Evolutionary conservation across 2,113 vertebrate species (phyloP).

Genomic region (Orthonyx spaldingii): DNA sequence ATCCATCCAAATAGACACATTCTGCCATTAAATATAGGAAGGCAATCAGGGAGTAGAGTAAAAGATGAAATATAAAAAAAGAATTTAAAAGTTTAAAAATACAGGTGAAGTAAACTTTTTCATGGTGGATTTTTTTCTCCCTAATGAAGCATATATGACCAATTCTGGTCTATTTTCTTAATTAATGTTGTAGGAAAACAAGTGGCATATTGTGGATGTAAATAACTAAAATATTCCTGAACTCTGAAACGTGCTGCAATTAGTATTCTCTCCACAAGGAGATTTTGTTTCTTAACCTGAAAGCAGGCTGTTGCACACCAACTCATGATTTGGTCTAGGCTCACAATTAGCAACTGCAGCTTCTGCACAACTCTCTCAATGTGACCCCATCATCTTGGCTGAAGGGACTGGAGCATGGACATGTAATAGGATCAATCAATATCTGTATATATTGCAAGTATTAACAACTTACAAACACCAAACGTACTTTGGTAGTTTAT

Average conservation of each 20-base stretch:
- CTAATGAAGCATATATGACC: background rate
- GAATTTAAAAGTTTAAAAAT: background rate
- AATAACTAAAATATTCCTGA: background rate
- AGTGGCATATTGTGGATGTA: background rate
- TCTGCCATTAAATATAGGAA: background rate
- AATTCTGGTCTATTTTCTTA: background rate
- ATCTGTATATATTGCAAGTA: background rate
- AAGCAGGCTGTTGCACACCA: background rate
- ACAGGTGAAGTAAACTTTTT: background rate
- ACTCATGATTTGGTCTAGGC: background rate
- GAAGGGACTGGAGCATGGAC: background rate
- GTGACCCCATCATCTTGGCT: background rate
- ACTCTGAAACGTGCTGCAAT: background rate
- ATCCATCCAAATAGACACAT: background rate
- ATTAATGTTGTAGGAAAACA: background rate
- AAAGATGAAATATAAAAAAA: background rate
- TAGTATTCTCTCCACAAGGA: background rate
- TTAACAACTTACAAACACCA: background rate
- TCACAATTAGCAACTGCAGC: background rate
- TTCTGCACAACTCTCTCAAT: background rate
- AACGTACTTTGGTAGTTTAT: background rate
- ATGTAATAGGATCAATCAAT: background rate
- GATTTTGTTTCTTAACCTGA: background rate
- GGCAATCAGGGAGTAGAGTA: background rate
- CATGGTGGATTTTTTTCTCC: background rate